These are phyloP conservation scores for Andrena dorsata DNA, from an alignment of 2,888 invertebrate genomes.

Conservation along the genomic window DNA sequence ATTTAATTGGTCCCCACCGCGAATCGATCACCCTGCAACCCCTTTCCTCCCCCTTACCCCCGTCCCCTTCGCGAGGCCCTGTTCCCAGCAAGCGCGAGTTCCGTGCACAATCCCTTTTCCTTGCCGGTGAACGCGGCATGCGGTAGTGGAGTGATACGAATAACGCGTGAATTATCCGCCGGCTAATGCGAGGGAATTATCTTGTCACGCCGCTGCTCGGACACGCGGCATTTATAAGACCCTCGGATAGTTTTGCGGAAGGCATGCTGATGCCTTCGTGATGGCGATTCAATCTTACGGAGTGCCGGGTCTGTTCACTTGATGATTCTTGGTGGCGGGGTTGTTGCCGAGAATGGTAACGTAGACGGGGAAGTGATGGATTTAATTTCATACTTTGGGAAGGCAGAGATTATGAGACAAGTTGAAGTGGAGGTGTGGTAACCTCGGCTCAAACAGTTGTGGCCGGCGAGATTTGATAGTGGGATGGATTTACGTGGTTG, in stretches of 20 bases:
- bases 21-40: constrained; percentile 63
- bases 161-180: constrained; percentile 29
- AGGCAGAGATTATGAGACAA: too few species aligned
- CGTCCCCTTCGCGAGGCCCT: not conserved
- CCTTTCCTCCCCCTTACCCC: constrained; percentile 5
- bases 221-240: not conserved
- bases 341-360: too few species aligned
- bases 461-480: too few species aligned
- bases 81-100: constrained; percentile 6
- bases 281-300: too few species aligned
- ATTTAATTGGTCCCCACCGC: constrained; percentile 69
- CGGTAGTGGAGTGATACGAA: constrained; percentile 37
- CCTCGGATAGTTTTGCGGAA: not conserved
- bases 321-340: too few species aligned
- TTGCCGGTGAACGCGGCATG: constrained; percentile 22
- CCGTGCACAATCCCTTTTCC: constrained; percentile 18
- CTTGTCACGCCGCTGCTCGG: constrained; percentile 21
- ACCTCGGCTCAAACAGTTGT: too few species aligned
- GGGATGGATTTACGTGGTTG: too few species aligned
- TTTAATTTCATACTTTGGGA: too few species aligned
- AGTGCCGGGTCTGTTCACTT: too few species aligned
- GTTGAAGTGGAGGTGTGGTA: too few species aligned
- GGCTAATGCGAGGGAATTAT: constrained; percentile 40
- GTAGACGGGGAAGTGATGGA: too few species aligned
- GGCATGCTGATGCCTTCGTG: not conserved